A percentile compares a stretch with the other conserved stretches of the same genome.
Conservation (phyloP, 2,113 vertebrate species). For the Limnothrissa miodon region DNA sequence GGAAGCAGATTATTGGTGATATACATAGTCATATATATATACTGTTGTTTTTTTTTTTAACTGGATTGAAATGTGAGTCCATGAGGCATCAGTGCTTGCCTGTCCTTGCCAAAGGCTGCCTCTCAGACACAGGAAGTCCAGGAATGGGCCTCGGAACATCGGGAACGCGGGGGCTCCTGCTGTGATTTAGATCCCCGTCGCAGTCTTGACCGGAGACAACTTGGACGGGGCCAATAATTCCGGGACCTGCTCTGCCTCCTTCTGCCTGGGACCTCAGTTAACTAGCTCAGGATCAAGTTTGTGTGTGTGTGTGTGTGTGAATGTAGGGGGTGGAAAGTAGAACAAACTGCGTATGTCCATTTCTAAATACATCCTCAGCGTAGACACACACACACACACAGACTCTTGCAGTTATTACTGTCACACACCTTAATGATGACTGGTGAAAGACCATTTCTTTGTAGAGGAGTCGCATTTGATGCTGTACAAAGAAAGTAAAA, state of each 20-base stretch:
- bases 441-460: not conserved
- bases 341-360: not conserved
- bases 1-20: too few species aligned
- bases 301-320: not conserved
- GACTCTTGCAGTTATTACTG: not conserved
- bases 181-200: constrained; percentile 5
- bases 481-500: not conserved
- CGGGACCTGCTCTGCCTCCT: not conserved
- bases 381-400: not conserved
- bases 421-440: not conserved
- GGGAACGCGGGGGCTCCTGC: constrained; percentile 7
- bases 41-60: not conserved
- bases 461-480: not conserved
- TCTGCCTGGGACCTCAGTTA: not conserved
- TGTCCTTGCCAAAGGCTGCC: not conserved
- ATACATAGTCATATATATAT: too few species aligned
- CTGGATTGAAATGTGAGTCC: not conserved
- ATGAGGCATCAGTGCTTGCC: not conserved
- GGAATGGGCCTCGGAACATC: not conserved
- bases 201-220: constrained; percentile 1
- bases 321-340: not conserved
- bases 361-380: not conserved
- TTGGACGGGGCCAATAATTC: constrained; percentile 6
- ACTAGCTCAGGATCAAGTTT: not conserved
- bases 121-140: constrained; percentile 4